Evolutionary conservation across 2,113 vertebrate species (phyloP).

Genomic region (Otocyon megalotis): DNA sequence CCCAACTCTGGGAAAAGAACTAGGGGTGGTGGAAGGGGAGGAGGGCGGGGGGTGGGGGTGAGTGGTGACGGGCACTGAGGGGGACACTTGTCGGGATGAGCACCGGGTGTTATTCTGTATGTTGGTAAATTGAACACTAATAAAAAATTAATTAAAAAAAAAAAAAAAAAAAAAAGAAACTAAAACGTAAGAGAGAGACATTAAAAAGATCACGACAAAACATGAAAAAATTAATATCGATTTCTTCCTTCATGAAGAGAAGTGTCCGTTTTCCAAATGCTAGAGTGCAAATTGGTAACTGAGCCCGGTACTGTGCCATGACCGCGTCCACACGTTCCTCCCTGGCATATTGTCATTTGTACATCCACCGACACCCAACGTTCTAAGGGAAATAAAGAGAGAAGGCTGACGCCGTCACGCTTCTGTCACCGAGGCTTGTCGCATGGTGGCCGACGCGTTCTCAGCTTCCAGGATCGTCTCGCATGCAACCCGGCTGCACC

Average conservation of each 20-base stretch:
- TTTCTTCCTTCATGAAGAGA: background rate
- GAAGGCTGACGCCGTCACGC: background rate
- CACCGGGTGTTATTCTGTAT: no score
- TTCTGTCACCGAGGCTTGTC: background rate
- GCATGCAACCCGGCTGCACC: background rate
- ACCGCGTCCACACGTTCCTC: no score
- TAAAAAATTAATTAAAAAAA: no score
- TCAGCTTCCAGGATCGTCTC: background rate
- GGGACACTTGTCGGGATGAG: no score
- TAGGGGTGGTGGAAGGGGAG: no score
- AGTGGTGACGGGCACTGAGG: no score
- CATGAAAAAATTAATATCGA: background rate
- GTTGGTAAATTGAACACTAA: no score
- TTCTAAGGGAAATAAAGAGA: accelerated
- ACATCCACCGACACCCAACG: accelerated
- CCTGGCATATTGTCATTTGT: accelerated
- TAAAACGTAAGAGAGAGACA: background rate
- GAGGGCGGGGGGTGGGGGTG: no score
- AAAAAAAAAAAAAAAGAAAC: no score
- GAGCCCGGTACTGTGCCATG: background rate
- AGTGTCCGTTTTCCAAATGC: background rate
- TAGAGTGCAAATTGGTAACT: background rate
- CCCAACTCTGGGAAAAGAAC: no score
- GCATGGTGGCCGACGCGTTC: accelerated
- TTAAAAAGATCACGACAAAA: background rate